phyloP scores from a whole-genome alignment of 2,113 vertebrate genomes.

The Chionodraco myersi region DNA sequence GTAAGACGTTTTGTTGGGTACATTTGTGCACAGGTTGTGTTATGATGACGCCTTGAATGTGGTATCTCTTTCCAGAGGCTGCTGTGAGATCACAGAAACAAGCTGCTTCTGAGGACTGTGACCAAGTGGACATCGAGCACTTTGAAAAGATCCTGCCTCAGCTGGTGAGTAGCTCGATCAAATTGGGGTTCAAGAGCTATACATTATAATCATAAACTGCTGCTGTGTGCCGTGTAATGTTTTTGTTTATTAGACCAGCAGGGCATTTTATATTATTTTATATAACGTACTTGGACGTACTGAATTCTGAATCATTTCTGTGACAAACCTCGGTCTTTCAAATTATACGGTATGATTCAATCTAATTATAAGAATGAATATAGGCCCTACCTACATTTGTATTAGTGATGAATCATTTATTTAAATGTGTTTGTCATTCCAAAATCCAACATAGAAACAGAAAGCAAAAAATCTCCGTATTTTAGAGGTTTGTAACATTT shows the following conservation, averaged over 20 bases:
- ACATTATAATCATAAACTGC: background rate
- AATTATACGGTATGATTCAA: background rate
- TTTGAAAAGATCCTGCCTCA: slow-evolving; percentile 86
- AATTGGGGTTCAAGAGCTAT: background rate
- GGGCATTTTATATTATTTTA: background rate
- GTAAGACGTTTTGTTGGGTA: slow-evolving; percentile 48
- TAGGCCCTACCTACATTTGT: too few species aligned
- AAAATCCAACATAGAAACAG: too few species aligned
- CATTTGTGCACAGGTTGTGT: background rate
- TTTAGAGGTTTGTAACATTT: too few species aligned
- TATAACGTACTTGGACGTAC: background rate
- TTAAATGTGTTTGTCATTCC: too few species aligned
- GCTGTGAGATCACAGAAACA: slow-evolving; percentile 82
- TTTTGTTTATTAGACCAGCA: background rate
- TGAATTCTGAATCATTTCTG: background rate
- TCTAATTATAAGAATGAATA: background rate
- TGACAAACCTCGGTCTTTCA: too few species aligned
- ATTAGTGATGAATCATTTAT: too few species aligned
- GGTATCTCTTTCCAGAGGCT: slow-evolving; percentile 73
- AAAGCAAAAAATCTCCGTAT: too few species aligned
- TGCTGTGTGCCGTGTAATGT: background rate
- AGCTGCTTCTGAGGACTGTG: slow-evolving; percentile 80
- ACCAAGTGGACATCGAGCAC: slow-evolving; percentile 82
- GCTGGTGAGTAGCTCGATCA: slow-evolving; percentile 71
- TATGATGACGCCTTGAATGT: background rate